Evolutionary conservation across 2,888 invertebrate genomes (phyloP), one percentile per base, ranked within the genome.

Genomic region (Agrochola macilenta): DNA sequence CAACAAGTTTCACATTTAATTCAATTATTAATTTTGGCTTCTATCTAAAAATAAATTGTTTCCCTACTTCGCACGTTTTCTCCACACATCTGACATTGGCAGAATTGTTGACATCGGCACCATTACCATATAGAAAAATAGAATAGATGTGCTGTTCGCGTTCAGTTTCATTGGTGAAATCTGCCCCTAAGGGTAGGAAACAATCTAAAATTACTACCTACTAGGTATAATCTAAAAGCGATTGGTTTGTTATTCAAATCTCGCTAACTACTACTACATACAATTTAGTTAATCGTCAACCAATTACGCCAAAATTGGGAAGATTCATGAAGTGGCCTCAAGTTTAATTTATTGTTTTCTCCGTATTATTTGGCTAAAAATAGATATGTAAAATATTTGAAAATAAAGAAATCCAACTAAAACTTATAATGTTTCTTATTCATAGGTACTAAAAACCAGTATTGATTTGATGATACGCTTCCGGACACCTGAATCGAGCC

Each of bases 321-420:
- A 8, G 52, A 68, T 23, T 5, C 17, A 23, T 68, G 52, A 52
- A 23, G 43, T 52, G 11, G 63, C 0, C 39, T 35, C 11, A 17
- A 30, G 39, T 72, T 60, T 26, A 23, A 46, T 54, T 46, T 70
- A 43, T 52, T 65, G 14, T 74, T 61, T 1, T 60, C 30, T 26
- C 35, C 23, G 3, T 60, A 81, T 61, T 63, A 52, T 79, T 68
- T 68, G 63, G 26, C 63, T 43, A 17, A 57, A 52, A n/a, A 26
- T 49, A 17, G 20, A 17, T 49, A 74, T 82, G 66, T 61, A 78
- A 43, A 58, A 61, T 68, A 52, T 43, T 57, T 69, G n/a, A 9
- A 61, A 81, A 76, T 78, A 78, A 83, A 83, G 26, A 46, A 46
- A 58, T 26, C 5, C 8, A 12, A 11, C 2, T 2, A 5, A 23